Evolutionary conservation across 1,140 invertebrate species (phyloP), one percentile per base, ranked within the genome.

Genomic region (Orussus abietinus): DNA sequence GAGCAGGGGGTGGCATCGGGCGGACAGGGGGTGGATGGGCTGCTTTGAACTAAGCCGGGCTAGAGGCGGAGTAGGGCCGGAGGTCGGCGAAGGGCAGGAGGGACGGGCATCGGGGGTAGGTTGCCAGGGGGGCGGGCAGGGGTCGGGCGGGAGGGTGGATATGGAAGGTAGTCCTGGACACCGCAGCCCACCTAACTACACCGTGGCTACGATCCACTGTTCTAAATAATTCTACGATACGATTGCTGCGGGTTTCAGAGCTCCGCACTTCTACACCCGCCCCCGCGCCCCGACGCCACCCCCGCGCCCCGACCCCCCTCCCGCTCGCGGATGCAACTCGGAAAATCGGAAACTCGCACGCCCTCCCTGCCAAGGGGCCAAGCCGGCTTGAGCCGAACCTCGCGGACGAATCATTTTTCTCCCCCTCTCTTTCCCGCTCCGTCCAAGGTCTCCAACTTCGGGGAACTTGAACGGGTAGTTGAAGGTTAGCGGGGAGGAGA

Each of bases 211-310:
- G 57, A 51, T 60, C 55, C 60, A 57, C 58, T 61, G 57, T 62
- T 66, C 64, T 66, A 66, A 68, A 68, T 68, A 66, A 68, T 68
- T 66, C 65, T 52, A 51, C 52, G 55, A 55, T 57, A 58, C 62
- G 60, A 67, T 65, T 67, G 64, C 64, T 5, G 9, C 9, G 13
- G 2, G 57, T 64, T 66, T 64, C 51, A 54, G 51, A 48, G 50
- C 48, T 61, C 55, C 51, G 54, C 51, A 39, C 43, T 37, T 29
- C 14, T 15, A 36, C 1, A 5, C 21, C 4, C 10, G 13, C 12
- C 17, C n/a, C 12, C 14, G 10, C 32, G 38, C 21, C 15, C n/a
- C n/a, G n/a, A n/a, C n/a, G n/a, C n/a, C n/a, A n/a, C n/a, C n/a
- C 4, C 14, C 25, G 13, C 6, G 32, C 32, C 28, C 21, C 32